Percentiles rank a stretch among this genome's conserved stretches.
Conservation (phyloP, 2,797 vertebrate species). For the Pangasius krempfi region DNA sequence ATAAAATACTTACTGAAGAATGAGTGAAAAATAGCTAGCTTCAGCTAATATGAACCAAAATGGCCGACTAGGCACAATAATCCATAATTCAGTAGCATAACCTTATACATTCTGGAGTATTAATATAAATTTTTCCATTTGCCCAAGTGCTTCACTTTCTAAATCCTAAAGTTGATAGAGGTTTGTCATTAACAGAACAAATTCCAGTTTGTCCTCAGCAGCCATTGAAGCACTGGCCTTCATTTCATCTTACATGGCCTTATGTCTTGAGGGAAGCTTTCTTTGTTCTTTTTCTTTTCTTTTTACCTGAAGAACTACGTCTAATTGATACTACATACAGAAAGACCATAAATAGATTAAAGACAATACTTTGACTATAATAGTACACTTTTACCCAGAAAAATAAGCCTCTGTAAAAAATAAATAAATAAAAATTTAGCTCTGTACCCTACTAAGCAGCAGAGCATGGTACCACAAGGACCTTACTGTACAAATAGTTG, state of each 20-base stretch:
- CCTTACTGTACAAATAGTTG: not conserved
- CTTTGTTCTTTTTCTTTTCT: not conserved
- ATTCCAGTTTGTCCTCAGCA: not conserved
- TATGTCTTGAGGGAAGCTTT: not conserved
- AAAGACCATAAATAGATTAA: not conserved
- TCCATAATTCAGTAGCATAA: not conserved
- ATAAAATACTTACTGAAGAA: not conserved
- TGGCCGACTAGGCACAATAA: not conserved
- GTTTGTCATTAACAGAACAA: not conserved
- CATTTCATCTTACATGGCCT: not conserved
- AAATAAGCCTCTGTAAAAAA: not conserved
- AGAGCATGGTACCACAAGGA: not conserved
- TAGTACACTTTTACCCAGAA: not conserved
- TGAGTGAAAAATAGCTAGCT: not conserved
- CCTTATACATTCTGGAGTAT: not conserved
- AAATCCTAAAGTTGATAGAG: not conserved
- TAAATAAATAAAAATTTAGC: not conserved
- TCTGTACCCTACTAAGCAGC: not conserved
- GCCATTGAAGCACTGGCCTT: not conserved
- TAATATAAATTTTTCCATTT: not conserved
- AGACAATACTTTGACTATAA: not conserved
- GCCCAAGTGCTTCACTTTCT: not conserved
- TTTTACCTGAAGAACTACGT: not conserved
- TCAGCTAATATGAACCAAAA: not conserved
- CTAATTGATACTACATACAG: not conserved